Conservation (phyloP, 2,888 invertebrate species). For the Idaea aversata region DNA sequence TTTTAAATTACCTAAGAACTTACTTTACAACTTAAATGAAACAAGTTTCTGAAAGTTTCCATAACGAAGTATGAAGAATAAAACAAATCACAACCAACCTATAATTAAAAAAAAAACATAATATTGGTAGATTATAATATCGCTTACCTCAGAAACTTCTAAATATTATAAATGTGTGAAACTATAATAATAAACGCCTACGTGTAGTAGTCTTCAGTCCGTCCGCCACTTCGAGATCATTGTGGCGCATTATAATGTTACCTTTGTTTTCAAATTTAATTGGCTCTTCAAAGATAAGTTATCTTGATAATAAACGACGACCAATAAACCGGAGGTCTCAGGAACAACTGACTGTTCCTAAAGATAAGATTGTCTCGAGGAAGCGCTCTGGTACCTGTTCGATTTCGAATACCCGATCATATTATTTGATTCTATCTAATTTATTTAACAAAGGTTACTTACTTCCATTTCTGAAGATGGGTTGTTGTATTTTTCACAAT, state of each 20-base stretch:
- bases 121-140: too few relatives aligned
- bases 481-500: not conserved
- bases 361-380: slow-evolving; percentile 64
- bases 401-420: not conserved
- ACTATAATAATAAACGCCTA: not conserved
- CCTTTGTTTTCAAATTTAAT: slow-evolving; percentile 81
- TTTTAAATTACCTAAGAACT: not conserved
- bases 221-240: slow-evolving; percentile 43
- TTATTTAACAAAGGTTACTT: not conserved
- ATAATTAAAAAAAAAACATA: too few relatives aligned
- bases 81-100: not conserved
- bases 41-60: not conserved
- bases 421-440: not conserved
- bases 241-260: slow-evolving; percentile 78
- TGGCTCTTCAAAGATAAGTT: slow-evolving; percentile 78
- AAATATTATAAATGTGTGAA: not conserved
- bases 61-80: not conserved
- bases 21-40: not conserved
- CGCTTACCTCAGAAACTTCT: not conserved
- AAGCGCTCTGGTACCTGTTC: slow-evolving; percentile 8
- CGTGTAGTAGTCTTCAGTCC: slow-evolving; percentile 6
- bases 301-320: slow-evolving; percentile 80
- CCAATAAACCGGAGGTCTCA: slow-evolving; percentile 74
- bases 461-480: not conserved
- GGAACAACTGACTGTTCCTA: slow-evolving; percentile 64